phyloP scores from a whole-genome alignment of 1,140 invertebrate species.

The Doryteuthis pealeii region DNA sequence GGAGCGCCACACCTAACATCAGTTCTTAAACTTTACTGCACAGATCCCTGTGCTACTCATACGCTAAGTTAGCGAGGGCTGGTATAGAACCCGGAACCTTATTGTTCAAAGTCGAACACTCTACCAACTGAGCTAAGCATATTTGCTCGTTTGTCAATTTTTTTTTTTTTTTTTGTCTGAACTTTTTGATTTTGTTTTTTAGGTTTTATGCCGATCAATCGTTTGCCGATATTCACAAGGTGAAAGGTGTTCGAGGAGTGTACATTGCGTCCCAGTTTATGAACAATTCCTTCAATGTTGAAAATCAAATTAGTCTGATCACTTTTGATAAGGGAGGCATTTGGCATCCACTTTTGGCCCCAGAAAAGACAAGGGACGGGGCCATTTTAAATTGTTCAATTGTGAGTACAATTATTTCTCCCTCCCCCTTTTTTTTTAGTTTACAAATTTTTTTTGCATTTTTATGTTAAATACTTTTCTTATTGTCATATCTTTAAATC shows the following conservation, averaged over 20 bases:
- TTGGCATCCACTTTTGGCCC: constrained; percentile 44
- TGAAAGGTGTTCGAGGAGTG: constrained; percentile 81
- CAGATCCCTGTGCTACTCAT: too few relatives aligned
- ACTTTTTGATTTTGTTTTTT: constrained; percentile 12
- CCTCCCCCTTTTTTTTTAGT: too few relatives aligned
- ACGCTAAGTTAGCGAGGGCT: too few relatives aligned
- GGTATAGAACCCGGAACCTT: too few relatives aligned
- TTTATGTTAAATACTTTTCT: too few relatives aligned
- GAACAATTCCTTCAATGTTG: constrained; percentile 27
- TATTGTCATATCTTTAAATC: too few relatives aligned
- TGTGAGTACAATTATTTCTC: constrained; percentile 13
- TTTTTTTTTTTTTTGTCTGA: too few relatives aligned
- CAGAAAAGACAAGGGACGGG: constrained; percentile 20
- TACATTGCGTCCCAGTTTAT: constrained; percentile 83
- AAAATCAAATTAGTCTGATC: constrained; percentile 70
- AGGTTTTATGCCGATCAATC: constrained; percentile 77
- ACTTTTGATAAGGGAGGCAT: constrained; percentile 74
- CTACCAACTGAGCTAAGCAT: too few relatives aligned
- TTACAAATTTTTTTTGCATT: neutral
- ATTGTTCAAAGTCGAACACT: too few relatives aligned
- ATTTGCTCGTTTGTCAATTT: too few relatives aligned
- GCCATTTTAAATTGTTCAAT: constrained; percentile 14
- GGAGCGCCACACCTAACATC: too few relatives aligned
- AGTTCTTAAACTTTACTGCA: too few relatives aligned
- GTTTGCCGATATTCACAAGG: constrained; percentile 87